Conservation (phyloP, 2,888 invertebrate genomes). For the Drosophila borborema region DNA sequence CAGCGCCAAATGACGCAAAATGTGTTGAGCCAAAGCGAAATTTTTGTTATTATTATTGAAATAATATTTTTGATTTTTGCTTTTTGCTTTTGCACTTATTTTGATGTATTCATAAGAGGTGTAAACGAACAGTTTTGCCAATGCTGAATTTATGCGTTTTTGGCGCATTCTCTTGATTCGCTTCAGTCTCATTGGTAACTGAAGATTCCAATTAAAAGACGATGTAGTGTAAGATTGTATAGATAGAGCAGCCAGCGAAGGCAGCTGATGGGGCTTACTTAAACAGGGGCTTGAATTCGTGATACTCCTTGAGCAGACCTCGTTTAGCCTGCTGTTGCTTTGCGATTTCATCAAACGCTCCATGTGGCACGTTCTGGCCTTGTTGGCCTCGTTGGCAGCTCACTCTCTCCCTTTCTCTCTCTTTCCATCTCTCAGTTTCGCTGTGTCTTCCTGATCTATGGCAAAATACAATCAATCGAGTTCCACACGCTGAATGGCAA, state of each 20-base stretch:
- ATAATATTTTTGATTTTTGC: background rate
- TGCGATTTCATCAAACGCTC: slow-evolving; percentile 27
- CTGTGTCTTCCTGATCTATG: slow-evolving; percentile 35
- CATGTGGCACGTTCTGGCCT: slow-evolving; percentile 41
- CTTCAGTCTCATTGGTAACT: background rate
- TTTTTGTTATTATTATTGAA: slow-evolving; percentile 64
- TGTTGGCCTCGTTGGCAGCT: slow-evolving; percentile 24
- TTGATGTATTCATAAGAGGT: slow-evolving; percentile 30
- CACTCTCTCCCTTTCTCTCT: background rate
- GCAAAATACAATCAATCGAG: slow-evolving; percentile 43
- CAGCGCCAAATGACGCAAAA: slow-evolving; percentile 69
- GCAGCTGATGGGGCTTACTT: background rate
- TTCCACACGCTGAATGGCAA: slow-evolving; percentile 45
- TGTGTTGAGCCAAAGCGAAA: slow-evolving; percentile 61
- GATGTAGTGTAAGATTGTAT: background rate
- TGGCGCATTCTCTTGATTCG: background rate
- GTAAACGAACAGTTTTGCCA: background rate
- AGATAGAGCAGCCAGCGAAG: background rate
- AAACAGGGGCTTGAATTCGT: background rate
- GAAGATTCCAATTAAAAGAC: background rate
- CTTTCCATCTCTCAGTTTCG: background rate
- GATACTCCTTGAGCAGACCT: background rate
- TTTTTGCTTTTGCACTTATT: slow-evolving; percentile 22
- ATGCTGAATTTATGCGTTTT: background rate
- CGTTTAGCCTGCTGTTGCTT: slow-evolving; percentile 3